Percentiles rank a stretch among this genome's conserved stretches.
These are phyloP conservation scores for Lonchura striata DNA, from an alignment of 2,113 vertebrate genomes.

Conservation along the genomic window DNA sequence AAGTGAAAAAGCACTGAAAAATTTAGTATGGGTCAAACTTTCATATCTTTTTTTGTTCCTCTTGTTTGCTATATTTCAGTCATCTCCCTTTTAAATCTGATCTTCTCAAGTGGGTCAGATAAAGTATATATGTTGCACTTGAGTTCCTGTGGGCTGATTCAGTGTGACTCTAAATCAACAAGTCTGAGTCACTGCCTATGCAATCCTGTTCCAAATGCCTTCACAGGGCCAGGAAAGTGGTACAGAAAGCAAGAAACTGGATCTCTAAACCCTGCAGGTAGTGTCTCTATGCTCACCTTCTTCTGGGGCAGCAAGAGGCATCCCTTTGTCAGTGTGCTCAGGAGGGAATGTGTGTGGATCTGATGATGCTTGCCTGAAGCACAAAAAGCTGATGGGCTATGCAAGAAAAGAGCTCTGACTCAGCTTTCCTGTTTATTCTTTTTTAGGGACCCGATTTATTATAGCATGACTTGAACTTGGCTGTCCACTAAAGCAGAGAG, in stretches of 20 bases:
- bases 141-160: background rate
- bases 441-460: background rate
- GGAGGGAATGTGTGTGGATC: background rate
- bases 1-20: background rate
- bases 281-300: background rate
- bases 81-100: slow-evolving; percentile 15
- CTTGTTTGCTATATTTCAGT: background rate
- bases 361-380: background rate
- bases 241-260: background rate
- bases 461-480: background rate
- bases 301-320: background rate
- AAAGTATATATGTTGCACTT: background rate
- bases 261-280: background rate
- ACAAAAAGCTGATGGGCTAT: background rate
- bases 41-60: background rate
- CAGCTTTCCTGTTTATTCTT: background rate
- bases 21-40: background rate
- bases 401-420: background rate
- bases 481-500: background rate
- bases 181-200: slow-evolving; percentile 14
- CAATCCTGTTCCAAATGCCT: background rate
- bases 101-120: background rate
- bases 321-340: background rate
- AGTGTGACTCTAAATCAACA: slow-evolving; percentile 35
- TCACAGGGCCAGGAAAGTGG: background rate